Base-by-base conservation (phyloP, 2,888 invertebrate species). In the Amblyjoppa fuscipennis region DNA sequence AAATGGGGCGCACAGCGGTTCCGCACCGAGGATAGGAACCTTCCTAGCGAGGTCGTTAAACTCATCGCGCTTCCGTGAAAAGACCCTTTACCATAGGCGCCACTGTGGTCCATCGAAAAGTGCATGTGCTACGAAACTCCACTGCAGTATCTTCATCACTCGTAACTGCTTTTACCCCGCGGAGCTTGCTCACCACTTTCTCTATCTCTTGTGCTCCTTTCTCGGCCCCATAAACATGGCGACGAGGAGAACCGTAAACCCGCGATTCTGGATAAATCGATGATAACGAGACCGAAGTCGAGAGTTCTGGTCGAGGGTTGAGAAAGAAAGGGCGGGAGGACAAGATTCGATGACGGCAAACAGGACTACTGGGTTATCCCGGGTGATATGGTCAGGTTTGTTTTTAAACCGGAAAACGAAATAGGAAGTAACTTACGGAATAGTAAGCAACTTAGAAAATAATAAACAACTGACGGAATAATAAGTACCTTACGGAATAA, bases 1-100 rank as follows among this genome's bases (percentile, higher is more conserved):
- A 85, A 87, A 88, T 86, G 85, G 86, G 85, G 83, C 81, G 75
- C 84, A 34, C 75, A 80, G 83, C 78, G 80, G 70, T 73, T 84
- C 80, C 78, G 79, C 51, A 77, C 73, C 77, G 82, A 82, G 80
- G 84, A 84, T 77, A 84, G 84, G 77, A 71, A 73, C 16, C 45
- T 45, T 45, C 16, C 45, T 45, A 11, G 45, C 45, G 45, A 16
- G 68, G 71, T 86, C 85, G 86, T 84, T 87, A 87, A 87, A 86
- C 34, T 66, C 74, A 79, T 59, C 69, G 78, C 38, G 68, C 56
- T 59, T 66, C 56, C 83, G 20, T 64, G 81, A 68, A 76, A 68
- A 70, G 70, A 75, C 59, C 38, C 38, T 73, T 20, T 20, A 53
- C 25, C 38, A 66, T 70, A 59, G 70, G 74, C 69, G 61, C 34